Evolutionary conservation across 2,797 vertebrate species (phyloP).

Genomic region (Helostoma temminkii): DNA sequence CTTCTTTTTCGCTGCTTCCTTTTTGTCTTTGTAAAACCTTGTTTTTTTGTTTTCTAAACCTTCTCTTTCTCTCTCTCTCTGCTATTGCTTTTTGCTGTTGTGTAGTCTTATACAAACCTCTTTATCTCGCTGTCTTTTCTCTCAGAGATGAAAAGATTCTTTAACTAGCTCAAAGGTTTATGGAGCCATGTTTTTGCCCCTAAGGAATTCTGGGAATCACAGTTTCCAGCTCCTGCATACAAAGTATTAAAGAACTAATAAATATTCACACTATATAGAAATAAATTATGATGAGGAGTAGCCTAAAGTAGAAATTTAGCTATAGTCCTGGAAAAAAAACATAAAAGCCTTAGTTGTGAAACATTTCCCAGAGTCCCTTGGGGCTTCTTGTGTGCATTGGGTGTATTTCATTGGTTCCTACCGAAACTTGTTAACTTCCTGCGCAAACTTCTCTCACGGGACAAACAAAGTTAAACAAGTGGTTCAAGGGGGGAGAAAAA

Average conservation of each 20-base stretch:
- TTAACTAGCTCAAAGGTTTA: constrained; percentile 99
- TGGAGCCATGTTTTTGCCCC: constrained; percentile 94
- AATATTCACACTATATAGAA: constrained; percentile 55
- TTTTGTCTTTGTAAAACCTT: constrained; percentile 90
- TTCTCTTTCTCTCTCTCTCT: constrained; percentile 81
- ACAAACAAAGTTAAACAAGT: constrained; percentile 68
- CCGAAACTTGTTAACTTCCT: constrained; percentile 86
- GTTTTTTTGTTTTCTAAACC: constrained; percentile 53
- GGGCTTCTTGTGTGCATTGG: constrained; percentile 95
- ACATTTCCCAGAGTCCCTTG: constrained; percentile 97
- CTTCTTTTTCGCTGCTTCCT: constrained; percentile 95
- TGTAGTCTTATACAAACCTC: constrained; percentile 92
- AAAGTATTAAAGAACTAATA: constrained; percentile 66
- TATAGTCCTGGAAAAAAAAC: constrained; percentile 84
- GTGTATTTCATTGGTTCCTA: constrained; percentile 99
- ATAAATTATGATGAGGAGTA: constrained; percentile 67
- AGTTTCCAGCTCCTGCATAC: constrained; percentile 85
- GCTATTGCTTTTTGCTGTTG: constrained; percentile 99
- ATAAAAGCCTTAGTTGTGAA: constrained; percentile 90
- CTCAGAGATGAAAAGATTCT: constrained; percentile 99
- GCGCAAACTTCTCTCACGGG: constrained; percentile 80
- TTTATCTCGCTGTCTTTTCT: constrained; percentile 86
- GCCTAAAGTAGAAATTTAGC: constrained; percentile 89
- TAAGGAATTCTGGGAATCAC: constrained; percentile 94
- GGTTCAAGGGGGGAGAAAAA: constrained; percentile 59